Conservation (phyloP, 2,113 vertebrate genomes). For the Oncorhynchus gorbuscha region DNA sequence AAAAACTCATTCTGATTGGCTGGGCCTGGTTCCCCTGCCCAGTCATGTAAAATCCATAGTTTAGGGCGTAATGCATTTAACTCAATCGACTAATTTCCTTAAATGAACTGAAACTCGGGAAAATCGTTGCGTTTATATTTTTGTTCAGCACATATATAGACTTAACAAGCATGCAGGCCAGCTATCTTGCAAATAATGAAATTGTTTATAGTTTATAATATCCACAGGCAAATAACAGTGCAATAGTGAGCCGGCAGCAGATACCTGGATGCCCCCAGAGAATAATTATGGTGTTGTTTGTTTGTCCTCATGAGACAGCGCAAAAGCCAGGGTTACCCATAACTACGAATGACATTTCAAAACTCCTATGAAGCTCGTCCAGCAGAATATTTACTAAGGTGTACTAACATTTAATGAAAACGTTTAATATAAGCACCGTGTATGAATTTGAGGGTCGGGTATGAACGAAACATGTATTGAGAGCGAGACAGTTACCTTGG, state of each 20-base stretch:
- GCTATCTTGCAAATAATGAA: neutral
- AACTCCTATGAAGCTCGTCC: neutral
- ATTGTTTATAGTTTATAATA: neutral
- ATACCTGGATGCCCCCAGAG: neutral
- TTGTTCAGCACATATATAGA: neutral
- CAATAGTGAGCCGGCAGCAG: neutral
- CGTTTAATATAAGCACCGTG: neutral
- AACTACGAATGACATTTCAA: slow-evolving; percentile 6
- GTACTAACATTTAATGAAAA: neutral
- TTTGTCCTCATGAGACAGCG: neutral
- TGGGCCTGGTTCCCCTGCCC: too few species aligned
- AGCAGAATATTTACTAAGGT: neutral
- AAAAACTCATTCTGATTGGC: too few species aligned
- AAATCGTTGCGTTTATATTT: too few species aligned
- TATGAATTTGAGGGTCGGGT: neutral
- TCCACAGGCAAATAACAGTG: neutral
- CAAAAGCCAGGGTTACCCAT: slow-evolving; percentile 1
- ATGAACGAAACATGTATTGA: neutral
- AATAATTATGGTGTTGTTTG: neutral
- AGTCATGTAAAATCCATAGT: too few species aligned
- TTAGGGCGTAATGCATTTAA: too few species aligned
- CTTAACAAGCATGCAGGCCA: neutral
- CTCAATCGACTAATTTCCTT: too few species aligned
- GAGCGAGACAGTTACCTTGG: neutral
- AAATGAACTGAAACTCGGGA: too few species aligned